These are phyloP conservation scores for Manis crassicaudata DNA, from an alignment of 2,797 vertebrate species.

Conservation along the genomic window DNA sequence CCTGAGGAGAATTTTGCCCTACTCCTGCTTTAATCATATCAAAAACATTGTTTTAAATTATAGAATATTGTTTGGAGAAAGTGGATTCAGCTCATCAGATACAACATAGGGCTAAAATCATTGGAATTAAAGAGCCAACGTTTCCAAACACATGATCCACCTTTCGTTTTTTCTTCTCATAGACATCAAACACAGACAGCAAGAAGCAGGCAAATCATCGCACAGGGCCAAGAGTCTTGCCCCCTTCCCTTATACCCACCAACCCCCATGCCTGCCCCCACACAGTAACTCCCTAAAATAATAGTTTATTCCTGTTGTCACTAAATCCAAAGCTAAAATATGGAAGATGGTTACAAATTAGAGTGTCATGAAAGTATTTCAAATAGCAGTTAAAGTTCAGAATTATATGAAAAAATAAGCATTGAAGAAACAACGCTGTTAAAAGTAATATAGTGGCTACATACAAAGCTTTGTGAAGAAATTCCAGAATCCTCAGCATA, in stretches of 20 bases:
- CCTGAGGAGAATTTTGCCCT: not conserved
- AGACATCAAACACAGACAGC: not conserved
- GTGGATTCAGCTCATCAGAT: not conserved
- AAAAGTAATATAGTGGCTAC: not conserved
- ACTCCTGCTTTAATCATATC: not conserved
- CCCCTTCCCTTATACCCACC: not conserved
- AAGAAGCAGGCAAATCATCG: slow-evolving; percentile 11
- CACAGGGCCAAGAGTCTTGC: not conserved
- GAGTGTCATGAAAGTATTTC: not conserved
- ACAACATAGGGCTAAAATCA: not conserved
- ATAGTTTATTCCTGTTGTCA: not conserved
- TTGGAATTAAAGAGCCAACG: not conserved
- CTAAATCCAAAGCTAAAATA: not conserved
- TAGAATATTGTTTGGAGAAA: not conserved
- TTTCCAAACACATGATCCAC: not conserved
- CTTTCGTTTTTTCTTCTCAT: not conserved
- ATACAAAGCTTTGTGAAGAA: not conserved
- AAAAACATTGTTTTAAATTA: not conserved
- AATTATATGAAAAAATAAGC: not conserved
- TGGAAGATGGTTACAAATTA: not conserved
- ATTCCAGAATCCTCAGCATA: not conserved
- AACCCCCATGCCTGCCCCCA: not conserved
- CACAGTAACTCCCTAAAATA: not conserved
- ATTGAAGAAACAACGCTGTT: not conserved
- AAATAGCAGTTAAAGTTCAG: not conserved